phyloP scores from a whole-genome alignment of 2,113 vertebrate genomes.

The Neopipo cinnamomea region DNA sequence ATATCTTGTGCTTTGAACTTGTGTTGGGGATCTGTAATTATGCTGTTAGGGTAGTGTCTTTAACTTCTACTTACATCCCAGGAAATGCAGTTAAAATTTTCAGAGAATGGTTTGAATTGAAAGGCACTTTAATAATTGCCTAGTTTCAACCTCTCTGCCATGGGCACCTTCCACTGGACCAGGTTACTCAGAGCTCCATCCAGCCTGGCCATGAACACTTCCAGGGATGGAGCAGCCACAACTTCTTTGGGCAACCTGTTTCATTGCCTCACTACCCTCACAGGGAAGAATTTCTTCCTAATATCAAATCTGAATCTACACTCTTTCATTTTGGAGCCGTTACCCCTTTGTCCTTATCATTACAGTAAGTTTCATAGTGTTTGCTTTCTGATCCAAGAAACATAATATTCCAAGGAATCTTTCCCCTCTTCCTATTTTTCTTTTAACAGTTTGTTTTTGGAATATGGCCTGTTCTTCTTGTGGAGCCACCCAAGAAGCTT shows the following conservation, averaged over 20 bases:
- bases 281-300: not conserved
- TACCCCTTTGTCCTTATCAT: not conserved
- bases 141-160: not conserved
- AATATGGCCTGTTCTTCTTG: slow-evolving; percentile 89
- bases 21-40: not conserved
- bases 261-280: not conserved
- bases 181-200: not conserved
- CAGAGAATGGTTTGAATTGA: not conserved
- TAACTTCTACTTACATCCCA: not conserved
- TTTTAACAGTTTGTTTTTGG: slow-evolving; percentile 87
- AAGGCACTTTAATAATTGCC: not conserved
- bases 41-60: not conserved
- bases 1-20: not conserved
- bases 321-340: not conserved
- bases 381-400: not conserved
- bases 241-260: not conserved
- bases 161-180: not conserved
- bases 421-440: slow-evolving; percentile 28
- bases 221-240: not conserved
- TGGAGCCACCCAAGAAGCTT: slow-evolving; percentile 86
- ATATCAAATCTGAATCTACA: not conserved
- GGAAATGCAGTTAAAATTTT: not conserved
- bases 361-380: not conserved
- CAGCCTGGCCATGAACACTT: not conserved
- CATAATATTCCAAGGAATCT: not conserved